phyloP scores from a whole-genome alignment of 2,888 invertebrate genomes.

The Pollenia griseotomentosa region DNA sequence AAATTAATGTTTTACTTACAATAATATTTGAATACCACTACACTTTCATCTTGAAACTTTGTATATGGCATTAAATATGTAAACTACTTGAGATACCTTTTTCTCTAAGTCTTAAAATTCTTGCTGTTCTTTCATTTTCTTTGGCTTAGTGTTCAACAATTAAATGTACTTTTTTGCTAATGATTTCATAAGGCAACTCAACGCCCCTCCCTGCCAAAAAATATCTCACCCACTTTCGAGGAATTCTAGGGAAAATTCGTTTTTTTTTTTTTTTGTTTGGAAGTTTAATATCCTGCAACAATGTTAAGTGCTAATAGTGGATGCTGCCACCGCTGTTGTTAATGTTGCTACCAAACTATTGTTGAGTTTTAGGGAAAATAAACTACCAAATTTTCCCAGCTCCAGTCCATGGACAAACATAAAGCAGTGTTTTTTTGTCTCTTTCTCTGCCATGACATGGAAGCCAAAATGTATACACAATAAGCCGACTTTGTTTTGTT shows the following conservation, averaged over 20 bases:
- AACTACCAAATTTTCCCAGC: constrained; percentile 36
- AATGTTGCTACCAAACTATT: constrained; percentile 29
- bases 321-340: constrained; percentile 12
- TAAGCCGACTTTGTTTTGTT: constrained; percentile 58
- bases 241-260: constrained; percentile 1
- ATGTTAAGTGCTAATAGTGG: constrained; percentile 34
- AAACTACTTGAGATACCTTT: constrained; percentile 1
- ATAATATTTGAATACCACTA: too few relatives aligned
- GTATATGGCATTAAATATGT: neutral
- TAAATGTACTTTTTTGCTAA: constrained; percentile 46
- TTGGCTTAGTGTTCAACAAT: constrained; percentile 26
- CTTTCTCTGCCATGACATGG: neutral
- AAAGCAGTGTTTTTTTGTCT: constrained; percentile 1
- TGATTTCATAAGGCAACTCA: constrained; percentile 38
- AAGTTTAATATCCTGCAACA: constrained; percentile 57
- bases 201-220: neutral
- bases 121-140: neutral
- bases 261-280: neutral
- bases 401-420: neutral
- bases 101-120: neutral
- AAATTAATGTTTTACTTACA: too few relatives aligned
- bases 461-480: constrained; percentile 37
- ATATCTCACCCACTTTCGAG: neutral
- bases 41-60: neutral
- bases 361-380: constrained; percentile 37